These are phyloP conservation scores for Catostomus latipinnis DNA, from an alignment of 2,797 vertebrate species.

Conservation along the genomic window DNA sequence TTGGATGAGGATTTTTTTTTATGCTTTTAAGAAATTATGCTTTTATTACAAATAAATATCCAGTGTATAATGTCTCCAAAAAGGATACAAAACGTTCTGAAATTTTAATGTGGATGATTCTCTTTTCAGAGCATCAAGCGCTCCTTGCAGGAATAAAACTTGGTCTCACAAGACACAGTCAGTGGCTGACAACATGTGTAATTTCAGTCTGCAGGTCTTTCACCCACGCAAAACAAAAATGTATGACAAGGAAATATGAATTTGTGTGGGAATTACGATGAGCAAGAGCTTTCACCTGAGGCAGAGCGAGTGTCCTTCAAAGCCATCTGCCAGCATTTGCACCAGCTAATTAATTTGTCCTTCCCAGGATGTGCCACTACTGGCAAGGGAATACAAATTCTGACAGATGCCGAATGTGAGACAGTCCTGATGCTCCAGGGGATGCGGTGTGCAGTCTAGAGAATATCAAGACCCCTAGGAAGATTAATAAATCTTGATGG, in stretches of 20 bases:
- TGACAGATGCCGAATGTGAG: conserved; percentile 50
- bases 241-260: not conserved
- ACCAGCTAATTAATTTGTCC: conserved; percentile 80
- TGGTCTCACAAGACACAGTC: no score
- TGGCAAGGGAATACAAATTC: conserved; percentile 44
- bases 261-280: conserved; percentile 17
- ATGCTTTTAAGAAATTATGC: no score
- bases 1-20: no score
- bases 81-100: no score
- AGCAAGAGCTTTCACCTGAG: conserved; percentile 72
- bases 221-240: no score
- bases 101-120: no score
- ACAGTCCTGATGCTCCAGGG: conserved; percentile 13
- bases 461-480: conserved; percentile 24
- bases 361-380: conserved; percentile 59
- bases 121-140: no score
- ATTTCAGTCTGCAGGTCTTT: no score
- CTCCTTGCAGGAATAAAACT: no score
- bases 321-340: conserved; percentile 74
- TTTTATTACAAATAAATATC: no score
- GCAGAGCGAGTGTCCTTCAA: conserved; percentile 74
- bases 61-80: no score
- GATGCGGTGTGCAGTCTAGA: conserved; percentile 26
- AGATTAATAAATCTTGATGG: conserved; percentile 38
- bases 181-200: no score